Conservation (phyloP, 1,140 invertebrate species). For the Trichonephila inaurata region DNA sequence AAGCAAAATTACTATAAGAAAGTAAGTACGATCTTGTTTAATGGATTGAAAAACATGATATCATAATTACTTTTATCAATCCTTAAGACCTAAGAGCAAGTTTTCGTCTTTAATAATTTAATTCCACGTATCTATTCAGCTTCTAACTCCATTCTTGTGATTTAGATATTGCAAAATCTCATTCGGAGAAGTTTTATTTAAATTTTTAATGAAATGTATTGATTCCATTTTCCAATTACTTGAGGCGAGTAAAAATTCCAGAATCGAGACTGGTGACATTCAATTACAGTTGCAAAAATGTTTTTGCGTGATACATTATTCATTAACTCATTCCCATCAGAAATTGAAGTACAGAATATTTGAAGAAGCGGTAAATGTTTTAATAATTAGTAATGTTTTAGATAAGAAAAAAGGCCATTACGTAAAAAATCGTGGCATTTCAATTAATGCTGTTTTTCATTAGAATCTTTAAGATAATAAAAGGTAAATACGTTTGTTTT, state of each 20-base stretch:
- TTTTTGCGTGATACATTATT: background rate
- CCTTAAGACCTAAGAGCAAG: constrained; percentile 21
- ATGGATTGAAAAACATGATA: constrained; percentile 26
- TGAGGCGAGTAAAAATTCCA: background rate
- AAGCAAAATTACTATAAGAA: background rate
- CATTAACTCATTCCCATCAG: background rate
- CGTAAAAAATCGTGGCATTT: background rate
- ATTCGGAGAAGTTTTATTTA: background rate
- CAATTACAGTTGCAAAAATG: background rate
- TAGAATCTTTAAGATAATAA: background rate
- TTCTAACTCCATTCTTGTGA: background rate
- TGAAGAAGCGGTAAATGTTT: background rate
- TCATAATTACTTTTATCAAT: constrained; percentile 39
- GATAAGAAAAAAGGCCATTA: background rate
- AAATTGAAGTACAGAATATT: background rate
- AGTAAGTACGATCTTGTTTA: background rate
- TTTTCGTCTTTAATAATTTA: constrained; percentile 14
- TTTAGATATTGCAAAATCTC: constrained; percentile 11
- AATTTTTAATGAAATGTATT: constrained; percentile 45
- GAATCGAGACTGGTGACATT: background rate
- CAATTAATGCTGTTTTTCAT: background rate
- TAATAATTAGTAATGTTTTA: background rate
- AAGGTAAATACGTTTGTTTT: background rate
- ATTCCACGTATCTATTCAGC: background rate
- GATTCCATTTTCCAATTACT: constrained; percentile 43